These are phyloP conservation scores for Notodonta dromedarius DNA, from an alignment of 2,888 invertebrate species.

Conservation along the genomic window DNA sequence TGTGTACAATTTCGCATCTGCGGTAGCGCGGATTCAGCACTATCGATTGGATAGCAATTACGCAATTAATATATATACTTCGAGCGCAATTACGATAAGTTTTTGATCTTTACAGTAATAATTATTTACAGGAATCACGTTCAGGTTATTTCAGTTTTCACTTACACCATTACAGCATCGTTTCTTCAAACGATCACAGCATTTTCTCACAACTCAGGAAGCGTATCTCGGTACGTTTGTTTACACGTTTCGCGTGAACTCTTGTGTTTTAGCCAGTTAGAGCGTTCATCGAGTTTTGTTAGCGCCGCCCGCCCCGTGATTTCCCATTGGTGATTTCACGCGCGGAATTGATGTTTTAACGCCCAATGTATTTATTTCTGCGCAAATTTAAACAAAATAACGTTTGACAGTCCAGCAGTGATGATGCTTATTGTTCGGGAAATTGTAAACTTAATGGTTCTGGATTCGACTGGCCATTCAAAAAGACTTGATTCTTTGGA, in stretches of 20 bases:
- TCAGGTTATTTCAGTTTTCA: not conserved
- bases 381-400: not conserved
- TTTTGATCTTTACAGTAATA: not conserved
- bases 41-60: too few relatives aligned
- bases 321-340: not conserved
- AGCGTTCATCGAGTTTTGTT: not conserved
- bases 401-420: not conserved
- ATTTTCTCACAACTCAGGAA: slow-evolving; percentile 7
- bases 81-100: too few relatives aligned
- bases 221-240: slow-evolving; percentile 4
- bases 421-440: too few relatives aligned
- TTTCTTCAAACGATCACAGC: not conserved
- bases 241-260: slow-evolving; percentile 7
- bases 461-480: too few relatives aligned
- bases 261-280: not conserved
- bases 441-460: too few relatives aligned
- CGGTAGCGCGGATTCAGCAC: too few relatives aligned
- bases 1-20: too few relatives aligned
- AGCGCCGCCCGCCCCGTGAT: not conserved
- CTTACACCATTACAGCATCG: not conserved
- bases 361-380: not conserved
- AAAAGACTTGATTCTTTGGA: too few relatives aligned
- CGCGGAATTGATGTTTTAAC: not conserved
- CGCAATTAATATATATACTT: too few relatives aligned
- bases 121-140: not conserved